Evolutionary conservation across 2,888 invertebrate genomes (phyloP).

Genomic region (Tetanocera ferruginea): DNA sequence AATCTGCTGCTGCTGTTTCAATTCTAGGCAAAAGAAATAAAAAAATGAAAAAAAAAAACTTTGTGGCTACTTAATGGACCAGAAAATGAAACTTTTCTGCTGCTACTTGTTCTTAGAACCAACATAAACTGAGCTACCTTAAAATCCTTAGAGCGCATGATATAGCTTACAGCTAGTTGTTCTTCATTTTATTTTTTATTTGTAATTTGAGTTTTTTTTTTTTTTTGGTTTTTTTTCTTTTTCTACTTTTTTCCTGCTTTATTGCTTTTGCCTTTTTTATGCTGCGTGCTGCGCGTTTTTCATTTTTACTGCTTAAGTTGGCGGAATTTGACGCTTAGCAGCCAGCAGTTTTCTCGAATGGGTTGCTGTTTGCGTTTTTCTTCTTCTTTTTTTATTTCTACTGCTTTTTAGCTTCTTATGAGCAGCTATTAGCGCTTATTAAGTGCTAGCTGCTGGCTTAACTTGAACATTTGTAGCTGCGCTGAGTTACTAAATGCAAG

Average conservation of each 20-base stretch:
- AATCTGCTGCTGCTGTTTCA: no score
- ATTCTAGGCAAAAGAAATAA: no score
- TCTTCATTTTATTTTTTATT: not conserved
- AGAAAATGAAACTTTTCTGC: conserved; percentile 50
- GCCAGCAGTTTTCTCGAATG: not conserved
- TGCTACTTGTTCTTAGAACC: not conserved
- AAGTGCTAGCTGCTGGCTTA: conserved; percentile 44
- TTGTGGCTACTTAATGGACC: conserved; percentile 61
- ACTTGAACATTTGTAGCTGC: not conserved
- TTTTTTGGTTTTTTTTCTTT: not conserved
- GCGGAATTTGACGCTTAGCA: conserved; percentile 48
- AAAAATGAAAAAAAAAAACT: conserved; percentile 49
- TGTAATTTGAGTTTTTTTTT: not conserved
- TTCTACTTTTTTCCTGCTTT: conserved; percentile 8
- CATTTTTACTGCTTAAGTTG: conserved; percentile 62
- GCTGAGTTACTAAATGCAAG: not conserved
- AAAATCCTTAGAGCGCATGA: not conserved
- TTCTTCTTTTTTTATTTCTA: not conserved
- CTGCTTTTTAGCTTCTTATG: not conserved
- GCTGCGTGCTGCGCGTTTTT: conserved; percentile 44
- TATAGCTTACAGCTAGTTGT: not conserved
- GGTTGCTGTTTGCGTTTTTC: not conserved
- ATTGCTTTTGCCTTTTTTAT: conserved; percentile 16
- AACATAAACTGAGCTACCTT: not conserved
- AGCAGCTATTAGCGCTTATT: conserved; percentile 45